These are phyloP conservation scores for Aplochiton taeniatus DNA, from an alignment of 2,797 vertebrate genomes.

Conservation along the genomic window DNA sequence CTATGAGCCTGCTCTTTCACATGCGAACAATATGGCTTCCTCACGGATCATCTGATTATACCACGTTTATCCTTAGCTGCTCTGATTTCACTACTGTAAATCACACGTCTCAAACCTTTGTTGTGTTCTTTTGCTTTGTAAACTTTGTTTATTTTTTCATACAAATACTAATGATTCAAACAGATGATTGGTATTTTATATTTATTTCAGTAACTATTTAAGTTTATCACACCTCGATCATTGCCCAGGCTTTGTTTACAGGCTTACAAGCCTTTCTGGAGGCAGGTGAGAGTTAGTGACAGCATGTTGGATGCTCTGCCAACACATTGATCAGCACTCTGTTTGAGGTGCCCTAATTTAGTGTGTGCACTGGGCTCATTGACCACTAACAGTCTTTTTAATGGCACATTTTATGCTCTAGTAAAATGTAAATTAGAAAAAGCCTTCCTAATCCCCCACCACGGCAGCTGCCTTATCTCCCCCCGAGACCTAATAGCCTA, in stretches of 20 bases:
- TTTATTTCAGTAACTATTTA: no score
- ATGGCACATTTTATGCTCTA: constrained; percentile 32
- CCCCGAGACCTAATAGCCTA: constrained; percentile 2
- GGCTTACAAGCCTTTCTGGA: no score
- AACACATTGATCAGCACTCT: background rate
- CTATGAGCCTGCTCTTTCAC: constrained; percentile 28
- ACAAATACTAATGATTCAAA: no score
- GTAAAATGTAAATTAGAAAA: constrained; percentile 26
- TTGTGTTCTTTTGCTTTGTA: no score
- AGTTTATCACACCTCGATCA: constrained; percentile 29
- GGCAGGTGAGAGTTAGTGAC: constrained; percentile 4
- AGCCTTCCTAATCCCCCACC: constrained; percentile 26
- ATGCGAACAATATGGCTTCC: constrained; percentile 19
- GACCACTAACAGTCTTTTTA: constrained; percentile 34
- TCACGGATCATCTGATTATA: constrained; percentile 8
- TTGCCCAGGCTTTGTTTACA: no score
- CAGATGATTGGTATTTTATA: no score
- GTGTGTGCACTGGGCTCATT: constrained; percentile 11
- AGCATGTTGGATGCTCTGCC: constrained; percentile 26
- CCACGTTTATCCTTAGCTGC: background rate
- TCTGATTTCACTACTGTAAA: background rate
- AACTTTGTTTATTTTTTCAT: no score
- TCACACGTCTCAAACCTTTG: background rate
- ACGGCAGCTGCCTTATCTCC: constrained; percentile 51
- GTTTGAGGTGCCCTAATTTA: constrained; percentile 28